Evolutionary conservation across 2,888 invertebrate species (phyloP).

Genomic region (Luperina testacea): DNA sequence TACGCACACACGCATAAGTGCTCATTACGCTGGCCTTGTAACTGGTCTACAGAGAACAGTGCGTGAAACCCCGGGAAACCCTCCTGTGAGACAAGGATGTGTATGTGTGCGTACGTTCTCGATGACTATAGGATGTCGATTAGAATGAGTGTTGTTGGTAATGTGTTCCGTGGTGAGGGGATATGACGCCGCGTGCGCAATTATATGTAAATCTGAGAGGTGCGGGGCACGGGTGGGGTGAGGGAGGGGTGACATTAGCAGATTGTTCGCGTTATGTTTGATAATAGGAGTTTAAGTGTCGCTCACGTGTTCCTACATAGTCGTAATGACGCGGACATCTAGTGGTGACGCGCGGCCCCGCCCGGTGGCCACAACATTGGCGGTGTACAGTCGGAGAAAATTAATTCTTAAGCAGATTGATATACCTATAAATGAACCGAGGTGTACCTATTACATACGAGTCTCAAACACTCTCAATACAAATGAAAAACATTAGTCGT

Average conservation of each 20-base stretch:
- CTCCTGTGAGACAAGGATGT: neutral
- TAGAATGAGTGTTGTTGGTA: slow-evolving; percentile 18
- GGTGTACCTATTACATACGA: neutral
- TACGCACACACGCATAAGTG: slow-evolving; percentile 12
- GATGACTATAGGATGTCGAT: neutral
- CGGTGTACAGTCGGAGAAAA: neutral
- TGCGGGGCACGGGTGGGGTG: neutral
- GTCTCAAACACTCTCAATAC: neutral
- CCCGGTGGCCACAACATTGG: neutral
- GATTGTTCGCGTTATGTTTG: slow-evolving; percentile 66
- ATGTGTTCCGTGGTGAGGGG: slow-evolving; percentile 38
- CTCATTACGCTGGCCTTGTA: slow-evolving; percentile 16
- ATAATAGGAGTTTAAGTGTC: slow-evolving; percentile 78
- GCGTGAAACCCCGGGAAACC: neutral
- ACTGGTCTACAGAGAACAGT: neutral
- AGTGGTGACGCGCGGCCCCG: slow-evolving; percentile 29
- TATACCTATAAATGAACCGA: neutral
- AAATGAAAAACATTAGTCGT: neutral
- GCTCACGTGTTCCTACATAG: slow-evolving; percentile 56
- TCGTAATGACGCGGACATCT: slow-evolving; percentile 57
- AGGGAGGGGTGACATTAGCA: slow-evolving; percentile 68
- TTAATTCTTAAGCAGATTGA: neutral
- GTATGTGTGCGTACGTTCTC: slow-evolving; percentile 18
- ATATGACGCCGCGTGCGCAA: slow-evolving; percentile 60
- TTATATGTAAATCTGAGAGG: slow-evolving; percentile 67